Conservation (phyloP, 2,888 invertebrate species). For the Morpho helenor region DNA sequence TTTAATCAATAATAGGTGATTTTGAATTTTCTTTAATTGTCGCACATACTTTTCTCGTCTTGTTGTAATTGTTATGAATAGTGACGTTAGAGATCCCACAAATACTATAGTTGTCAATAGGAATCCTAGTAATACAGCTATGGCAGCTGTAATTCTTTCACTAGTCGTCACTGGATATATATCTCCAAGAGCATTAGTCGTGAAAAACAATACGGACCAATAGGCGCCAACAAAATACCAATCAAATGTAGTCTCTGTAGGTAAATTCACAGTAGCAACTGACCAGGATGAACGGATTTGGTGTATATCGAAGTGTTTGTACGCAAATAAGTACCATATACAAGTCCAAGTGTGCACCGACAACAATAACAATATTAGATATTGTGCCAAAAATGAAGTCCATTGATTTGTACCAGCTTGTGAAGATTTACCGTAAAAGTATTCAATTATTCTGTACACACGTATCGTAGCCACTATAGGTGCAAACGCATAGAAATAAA, state of each 20-base stretch:
- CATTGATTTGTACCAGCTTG: constrained; percentile 72
- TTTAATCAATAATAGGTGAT: constrained; percentile 62
- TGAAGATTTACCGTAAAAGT: constrained; percentile 61
- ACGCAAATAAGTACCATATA: constrained; percentile 66
- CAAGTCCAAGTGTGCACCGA: constrained; percentile 71
- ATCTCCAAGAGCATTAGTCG: constrained; percentile 69
- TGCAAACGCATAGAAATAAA: constrained; percentile 54
- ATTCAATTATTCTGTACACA: constrained; percentile 61
- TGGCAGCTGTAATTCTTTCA: constrained; percentile 58
- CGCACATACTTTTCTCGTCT: constrained; percentile 65
- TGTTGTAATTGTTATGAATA: constrained; percentile 70
- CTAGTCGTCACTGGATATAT: constrained; percentile 62
- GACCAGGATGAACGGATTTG: constrained; percentile 62
- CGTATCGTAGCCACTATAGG: constrained; percentile 60
- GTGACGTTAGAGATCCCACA: constrained; percentile 72
- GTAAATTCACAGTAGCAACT: constrained; percentile 50
- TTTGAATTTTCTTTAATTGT: constrained; percentile 62
- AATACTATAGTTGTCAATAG: constrained; percentile 68
- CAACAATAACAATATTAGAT: constrained; percentile 61
- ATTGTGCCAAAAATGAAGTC: constrained; percentile 70
- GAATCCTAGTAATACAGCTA: constrained; percentile 65
- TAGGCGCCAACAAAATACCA: constrained; percentile 72
- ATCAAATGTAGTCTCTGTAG: constrained; percentile 57
- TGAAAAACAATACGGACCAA: constrained; percentile 69
- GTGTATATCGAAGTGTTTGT: constrained; percentile 52